phyloP scores from a whole-genome alignment of 2,113 vertebrate species.

The Pao palembangensis region DNA sequence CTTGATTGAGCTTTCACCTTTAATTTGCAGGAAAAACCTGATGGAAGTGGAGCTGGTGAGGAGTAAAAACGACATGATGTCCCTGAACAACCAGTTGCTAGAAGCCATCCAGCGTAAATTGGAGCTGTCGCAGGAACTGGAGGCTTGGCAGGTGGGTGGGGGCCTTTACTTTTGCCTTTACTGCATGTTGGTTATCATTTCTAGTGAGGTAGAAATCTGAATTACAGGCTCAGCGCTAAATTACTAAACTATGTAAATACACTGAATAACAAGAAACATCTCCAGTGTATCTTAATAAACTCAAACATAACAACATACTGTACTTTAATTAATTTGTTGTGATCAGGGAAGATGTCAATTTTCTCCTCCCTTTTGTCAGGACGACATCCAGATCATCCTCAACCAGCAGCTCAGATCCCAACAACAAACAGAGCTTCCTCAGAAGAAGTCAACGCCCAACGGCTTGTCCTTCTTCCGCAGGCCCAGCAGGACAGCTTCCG shows the following conservation, averaged over 20 bases:
- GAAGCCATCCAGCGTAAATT: constrained; percentile 84
- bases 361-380: constrained; percentile 58
- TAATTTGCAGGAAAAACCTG: constrained; percentile 74
- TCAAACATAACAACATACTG: no score
- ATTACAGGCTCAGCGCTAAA: no score
- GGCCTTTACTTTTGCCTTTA: background rate
- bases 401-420: constrained; percentile 77
- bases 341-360: constrained; percentile 3
- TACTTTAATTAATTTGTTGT: background rate
- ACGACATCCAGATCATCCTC: constrained; percentile 81
- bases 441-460: constrained; percentile 41
- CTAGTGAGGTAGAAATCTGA: no score
- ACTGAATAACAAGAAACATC: no score
- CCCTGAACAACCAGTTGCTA: constrained; percentile 81
- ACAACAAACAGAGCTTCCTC: constrained; percentile 71
- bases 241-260: no score
- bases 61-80: constrained; percentile 77
- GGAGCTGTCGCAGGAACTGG: constrained; percentile 82
- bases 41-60: constrained; percentile 79
- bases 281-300: no score
- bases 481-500: constrained; percentile 37
- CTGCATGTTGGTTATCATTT: no score
- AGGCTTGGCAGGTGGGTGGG: constrained; percentile 83
- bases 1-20: background rate
- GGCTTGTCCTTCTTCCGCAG: constrained; percentile 66